Percentiles rank a stretch among this genome's conserved stretches.
Evolutionary conservation across 2,113 vertebrate species (phyloP).

Genomic region (Cebidichthys violaceus): DNA sequence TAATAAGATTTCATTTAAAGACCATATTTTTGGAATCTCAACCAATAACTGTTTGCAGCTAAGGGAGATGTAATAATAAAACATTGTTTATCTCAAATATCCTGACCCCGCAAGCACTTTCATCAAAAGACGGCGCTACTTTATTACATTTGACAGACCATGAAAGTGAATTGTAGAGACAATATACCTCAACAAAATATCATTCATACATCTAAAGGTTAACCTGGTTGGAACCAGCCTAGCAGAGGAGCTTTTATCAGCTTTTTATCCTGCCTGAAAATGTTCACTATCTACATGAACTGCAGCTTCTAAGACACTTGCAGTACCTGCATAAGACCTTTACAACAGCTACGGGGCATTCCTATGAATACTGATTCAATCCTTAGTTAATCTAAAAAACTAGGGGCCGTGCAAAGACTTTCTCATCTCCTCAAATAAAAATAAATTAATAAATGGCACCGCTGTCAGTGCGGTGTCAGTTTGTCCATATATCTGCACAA

Average conservation of each 20-base stretch:
- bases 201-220: background rate
- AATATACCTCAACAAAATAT: slow-evolving; percentile 29
- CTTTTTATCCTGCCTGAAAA: slow-evolving; percentile 18
- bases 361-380: slow-evolving; percentile 31
- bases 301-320: slow-evolving; percentile 26
- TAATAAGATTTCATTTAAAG: slow-evolving; percentile 11
- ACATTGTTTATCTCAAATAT: background rate
- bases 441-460: slow-evolving; percentile 2
- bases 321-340: slow-evolving; percentile 24
- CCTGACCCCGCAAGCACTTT: slow-evolving; percentile 9
- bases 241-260: slow-evolving; percentile 41
- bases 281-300: slow-evolving; percentile 21
- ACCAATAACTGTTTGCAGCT: slow-evolving; percentile 23
- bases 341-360: slow-evolving; percentile 9
- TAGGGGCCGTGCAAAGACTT: background rate
- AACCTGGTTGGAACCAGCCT: background rate
- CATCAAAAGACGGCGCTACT: slow-evolving; percentile 13
- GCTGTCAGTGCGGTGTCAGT: background rate
- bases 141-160: slow-evolving; percentile 37
- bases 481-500: background rate
- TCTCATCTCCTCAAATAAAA: slow-evolving; percentile 15
- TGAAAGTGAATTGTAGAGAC: slow-evolving; percentile 16
- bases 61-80: slow-evolving; percentile 20
- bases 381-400: slow-evolving; percentile 25
- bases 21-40: background rate